These are phyloP conservation scores for Lamprotornis superbus DNA, from an alignment of 2,113 vertebrate species.

Conservation along the genomic window DNA sequence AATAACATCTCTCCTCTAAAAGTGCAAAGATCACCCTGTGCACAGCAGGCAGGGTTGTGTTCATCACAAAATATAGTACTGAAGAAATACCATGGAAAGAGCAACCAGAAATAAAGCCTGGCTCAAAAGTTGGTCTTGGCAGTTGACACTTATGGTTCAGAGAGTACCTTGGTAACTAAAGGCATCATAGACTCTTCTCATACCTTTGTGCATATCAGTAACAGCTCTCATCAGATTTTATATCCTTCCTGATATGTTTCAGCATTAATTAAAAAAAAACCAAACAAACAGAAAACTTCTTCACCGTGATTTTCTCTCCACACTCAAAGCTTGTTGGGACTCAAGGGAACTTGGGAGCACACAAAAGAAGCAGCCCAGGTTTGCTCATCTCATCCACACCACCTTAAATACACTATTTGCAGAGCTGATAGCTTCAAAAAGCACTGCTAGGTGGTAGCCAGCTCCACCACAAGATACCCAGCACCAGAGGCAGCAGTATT, in stretches of 20 bases:
- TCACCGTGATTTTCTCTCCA: not conserved
- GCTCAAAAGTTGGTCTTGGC: not conserved
- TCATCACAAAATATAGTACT: not conserved
- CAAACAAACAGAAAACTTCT: not conserved
- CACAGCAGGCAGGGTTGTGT: not conserved
- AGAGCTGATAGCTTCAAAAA: not conserved
- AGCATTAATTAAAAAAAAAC: not conserved
- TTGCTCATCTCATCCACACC: not conserved
- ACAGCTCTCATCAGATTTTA: not conserved
- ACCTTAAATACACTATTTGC: not conserved
- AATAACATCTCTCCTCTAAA: not conserved
- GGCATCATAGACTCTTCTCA: not conserved
- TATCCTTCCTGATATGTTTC: not conserved
- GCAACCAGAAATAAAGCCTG: not conserved
- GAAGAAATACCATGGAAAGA: not conserved
- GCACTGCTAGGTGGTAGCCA: not conserved
- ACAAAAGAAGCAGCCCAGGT: too few species aligned
- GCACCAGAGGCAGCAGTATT: not conserved
- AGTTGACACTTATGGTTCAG: not conserved
- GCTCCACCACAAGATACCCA: not conserved
- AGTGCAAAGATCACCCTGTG: not conserved
- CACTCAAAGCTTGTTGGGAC: not conserved
- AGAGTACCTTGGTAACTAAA: not conserved
- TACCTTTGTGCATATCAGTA: not conserved
- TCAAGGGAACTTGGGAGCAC: not conserved